Evolutionary conservation across 2,797 vertebrate species (phyloP).

Genomic region (Emydoidea blandingii): DNA sequence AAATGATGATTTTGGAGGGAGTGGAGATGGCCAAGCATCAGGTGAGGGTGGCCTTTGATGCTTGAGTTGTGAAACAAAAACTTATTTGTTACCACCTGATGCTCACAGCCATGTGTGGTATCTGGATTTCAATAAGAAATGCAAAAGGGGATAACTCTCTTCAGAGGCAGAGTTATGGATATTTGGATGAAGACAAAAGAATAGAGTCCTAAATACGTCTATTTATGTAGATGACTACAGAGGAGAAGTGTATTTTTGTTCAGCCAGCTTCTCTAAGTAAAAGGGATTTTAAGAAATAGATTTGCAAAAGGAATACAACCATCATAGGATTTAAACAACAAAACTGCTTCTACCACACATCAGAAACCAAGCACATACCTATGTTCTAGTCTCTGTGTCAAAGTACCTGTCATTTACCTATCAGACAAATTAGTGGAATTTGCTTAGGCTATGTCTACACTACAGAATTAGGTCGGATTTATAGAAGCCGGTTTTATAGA

Average conservation of each 20-base stretch:
- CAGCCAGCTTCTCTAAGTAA: background rate
- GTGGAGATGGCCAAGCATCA: constrained; percentile 84
- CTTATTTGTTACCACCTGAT: constrained; percentile 53
- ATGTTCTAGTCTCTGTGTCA: background rate
- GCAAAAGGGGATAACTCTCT: constrained; percentile 32
- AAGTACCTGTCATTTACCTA: background rate
- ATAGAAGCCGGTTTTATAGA: no score
- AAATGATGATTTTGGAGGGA: constrained; percentile 83
- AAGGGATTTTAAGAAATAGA: background rate
- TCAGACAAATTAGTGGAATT: background rate
- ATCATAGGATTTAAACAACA: background rate
- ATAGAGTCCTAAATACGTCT: background rate
- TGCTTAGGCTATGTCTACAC: no score
- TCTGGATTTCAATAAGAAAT: constrained; percentile 55
- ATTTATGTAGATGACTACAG: background rate
- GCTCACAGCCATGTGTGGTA: constrained; percentile 45
- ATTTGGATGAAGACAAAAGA: constrained; percentile 7
- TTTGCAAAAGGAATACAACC: background rate
- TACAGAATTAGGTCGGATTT: no score
- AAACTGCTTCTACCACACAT: background rate
- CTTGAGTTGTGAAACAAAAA: constrained; percentile 73
- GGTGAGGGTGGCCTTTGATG: constrained; percentile 83
- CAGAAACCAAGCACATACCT: background rate
- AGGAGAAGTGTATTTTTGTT: background rate
- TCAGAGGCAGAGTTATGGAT: background rate